Percentiles rank a stretch among this genome's conserved stretches.
Evolutionary conservation across 2,888 invertebrate species (phyloP).

Genomic region (Mystacides longicornis): DNA sequence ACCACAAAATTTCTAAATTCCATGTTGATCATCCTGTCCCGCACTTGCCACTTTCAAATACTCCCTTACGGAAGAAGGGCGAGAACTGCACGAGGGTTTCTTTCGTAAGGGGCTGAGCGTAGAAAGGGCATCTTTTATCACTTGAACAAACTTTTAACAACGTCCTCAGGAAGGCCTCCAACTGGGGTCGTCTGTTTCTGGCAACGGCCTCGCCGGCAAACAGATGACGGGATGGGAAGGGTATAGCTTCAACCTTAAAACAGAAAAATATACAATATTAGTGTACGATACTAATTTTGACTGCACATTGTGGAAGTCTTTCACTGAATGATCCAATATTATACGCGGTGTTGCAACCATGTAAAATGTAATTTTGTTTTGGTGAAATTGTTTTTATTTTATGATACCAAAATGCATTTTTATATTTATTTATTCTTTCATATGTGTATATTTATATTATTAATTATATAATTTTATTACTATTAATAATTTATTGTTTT

Average conservation of each 20-base stretch:
- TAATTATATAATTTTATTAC: too few species aligned
- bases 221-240: constrained; percentile 73
- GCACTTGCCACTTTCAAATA: constrained; percentile 82
- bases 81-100: constrained; percentile 69
- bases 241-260: constrained; percentile 60
- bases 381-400: too few species aligned
- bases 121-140: constrained; percentile 64
- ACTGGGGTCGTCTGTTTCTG: constrained; percentile 60
- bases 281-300: too few species aligned
- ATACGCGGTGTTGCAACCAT: too few species aligned
- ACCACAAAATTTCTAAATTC: constrained; percentile 27
- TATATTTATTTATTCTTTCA: too few species aligned
- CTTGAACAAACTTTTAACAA: constrained; percentile 63
- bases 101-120: constrained; percentile 54
- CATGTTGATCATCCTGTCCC: constrained; percentile 60
- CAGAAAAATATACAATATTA: too few species aligned
- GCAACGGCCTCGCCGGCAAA: constrained; percentile 73
- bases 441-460: too few species aligned
- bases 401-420: too few species aligned
- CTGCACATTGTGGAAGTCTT: too few species aligned
- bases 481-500: too few species aligned
- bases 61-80: constrained; percentile 78
- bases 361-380: too few species aligned
- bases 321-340: too few species aligned
- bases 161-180: constrained; percentile 69